A percentile compares a stretch with the other conserved stretches of the same genome.
phyloP scores from a whole-genome alignment of 1,140 invertebrate genomes.

The Bombus confusus region DNA sequence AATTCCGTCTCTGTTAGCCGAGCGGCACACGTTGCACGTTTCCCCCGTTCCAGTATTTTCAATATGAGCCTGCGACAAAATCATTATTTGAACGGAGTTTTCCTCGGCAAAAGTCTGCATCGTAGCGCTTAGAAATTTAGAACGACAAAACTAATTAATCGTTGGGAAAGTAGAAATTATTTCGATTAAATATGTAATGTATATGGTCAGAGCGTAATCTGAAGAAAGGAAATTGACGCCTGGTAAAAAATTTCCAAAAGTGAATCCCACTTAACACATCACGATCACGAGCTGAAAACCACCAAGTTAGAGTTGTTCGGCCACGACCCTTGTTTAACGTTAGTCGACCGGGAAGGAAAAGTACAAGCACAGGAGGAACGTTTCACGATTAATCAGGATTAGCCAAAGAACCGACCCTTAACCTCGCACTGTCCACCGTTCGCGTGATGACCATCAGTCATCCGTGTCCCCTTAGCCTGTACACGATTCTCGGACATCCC shows the following conservation, averaged over 20 bases:
- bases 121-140: neutral
- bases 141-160: too few relatives aligned
- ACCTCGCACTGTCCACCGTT: slow-evolving; percentile 61
- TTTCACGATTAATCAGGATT: slow-evolving; percentile 77
- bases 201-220: too few relatives aligned
- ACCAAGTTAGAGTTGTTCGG: slow-evolving; percentile 34
- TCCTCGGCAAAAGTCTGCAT: neutral
- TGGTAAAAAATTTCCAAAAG: neutral
- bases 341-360: slow-evolving; percentile 47
- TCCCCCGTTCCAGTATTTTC: slow-evolving; percentile 13
- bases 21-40: neutral
- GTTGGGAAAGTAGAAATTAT: neutral
- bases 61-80: neutral
- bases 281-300: slow-evolving; percentile 46
- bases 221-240: too few relatives aligned
- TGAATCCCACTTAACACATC: neutral
- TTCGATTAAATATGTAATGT: neutral
- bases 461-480: slow-evolving; percentile 39
- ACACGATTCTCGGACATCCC: slow-evolving; percentile 14
- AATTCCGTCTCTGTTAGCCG: slow-evolving; percentile 17
- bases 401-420: slow-evolving; percentile 67
- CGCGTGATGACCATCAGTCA: slow-evolving; percentile 74
- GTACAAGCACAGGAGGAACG: slow-evolving; percentile 38
- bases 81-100: neutral
- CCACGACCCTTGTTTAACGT: slow-evolving; percentile 27